phyloP scores from a whole-genome alignment of 2,888 invertebrate species.

The Luperina testacea region DNA sequence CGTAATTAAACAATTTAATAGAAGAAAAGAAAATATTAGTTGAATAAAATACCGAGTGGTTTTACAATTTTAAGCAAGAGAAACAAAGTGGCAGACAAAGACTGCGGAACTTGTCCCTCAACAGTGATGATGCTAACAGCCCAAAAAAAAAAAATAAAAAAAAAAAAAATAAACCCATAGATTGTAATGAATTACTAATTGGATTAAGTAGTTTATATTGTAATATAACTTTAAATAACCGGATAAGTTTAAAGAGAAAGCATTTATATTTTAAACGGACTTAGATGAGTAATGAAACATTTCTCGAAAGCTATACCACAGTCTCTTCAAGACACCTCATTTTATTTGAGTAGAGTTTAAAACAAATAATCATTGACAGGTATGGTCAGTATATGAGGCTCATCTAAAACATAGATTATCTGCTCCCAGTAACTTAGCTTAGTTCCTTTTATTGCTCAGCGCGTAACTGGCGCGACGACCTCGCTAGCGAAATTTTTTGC shows the following conservation, averaged over 20 bases:
- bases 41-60: background rate
- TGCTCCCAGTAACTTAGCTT: constrained; percentile 28
- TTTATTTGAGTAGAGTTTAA: background rate
- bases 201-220: background rate
- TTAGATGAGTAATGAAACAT: background rate
- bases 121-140: background rate
- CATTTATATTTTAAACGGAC: background rate
- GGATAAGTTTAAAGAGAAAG: background rate
- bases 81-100: background rate
- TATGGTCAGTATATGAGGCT: constrained; percentile 1
- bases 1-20: background rate
- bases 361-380: constrained; percentile 1
- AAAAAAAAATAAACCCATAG: background rate
- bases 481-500: constrained; percentile 76
- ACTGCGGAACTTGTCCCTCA: background rate
- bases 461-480: constrained; percentile 75
- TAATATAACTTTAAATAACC: too few relatives aligned
- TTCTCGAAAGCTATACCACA: background rate
- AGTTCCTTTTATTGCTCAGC: constrained; percentile 45
- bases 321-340: too few relatives aligned
- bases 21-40: too few relatives aligned
- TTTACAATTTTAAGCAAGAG: background rate
- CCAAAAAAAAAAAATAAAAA: too few relatives aligned
- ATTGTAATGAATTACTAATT: background rate
- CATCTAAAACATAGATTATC: constrained; percentile 7